phyloP scores from a whole-genome alignment of 2,888 invertebrate genomes.

The Amiota mariae region DNA sequence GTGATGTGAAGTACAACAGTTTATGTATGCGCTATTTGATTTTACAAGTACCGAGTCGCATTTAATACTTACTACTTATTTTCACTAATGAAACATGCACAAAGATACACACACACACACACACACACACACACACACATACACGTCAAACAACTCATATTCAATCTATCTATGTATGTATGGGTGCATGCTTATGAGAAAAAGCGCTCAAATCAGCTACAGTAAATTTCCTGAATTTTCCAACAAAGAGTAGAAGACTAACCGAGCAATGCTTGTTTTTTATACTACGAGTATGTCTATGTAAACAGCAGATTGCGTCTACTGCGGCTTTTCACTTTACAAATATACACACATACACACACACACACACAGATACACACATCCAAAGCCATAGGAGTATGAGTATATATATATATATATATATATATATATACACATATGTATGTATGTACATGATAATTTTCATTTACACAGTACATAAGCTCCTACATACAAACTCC shows the following conservation, averaged over 20 bases:
- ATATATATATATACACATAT: not conserved
- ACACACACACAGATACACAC: not conserved
- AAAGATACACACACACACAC: conserved; percentile 40
- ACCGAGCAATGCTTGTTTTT: not conserved
- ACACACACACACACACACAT: conserved; percentile 39
- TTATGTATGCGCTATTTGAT: conserved; percentile 64
- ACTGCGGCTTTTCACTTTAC: conserved; percentile 30
- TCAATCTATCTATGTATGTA: conserved; percentile 6
- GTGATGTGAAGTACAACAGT: not conserved
- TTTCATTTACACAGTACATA: conserved; percentile 43
- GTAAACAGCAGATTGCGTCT: conserved; percentile 61
- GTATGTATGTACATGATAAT: conserved; percentile 38
- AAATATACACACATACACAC: conserved; percentile 8
- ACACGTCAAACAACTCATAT: conserved; percentile 36
- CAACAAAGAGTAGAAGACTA: conserved; percentile 34
- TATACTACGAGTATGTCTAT: conserved; percentile 45
- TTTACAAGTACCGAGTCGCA: conserved; percentile 61
- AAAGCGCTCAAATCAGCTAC: conserved; percentile 32
- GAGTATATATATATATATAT: conserved; percentile 36
- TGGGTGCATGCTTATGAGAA: not conserved
- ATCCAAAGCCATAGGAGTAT: conserved; percentile 1
- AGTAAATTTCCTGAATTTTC: conserved; percentile 57
- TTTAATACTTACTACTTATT: conserved; percentile 68
- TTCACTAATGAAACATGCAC: conserved; percentile 63
- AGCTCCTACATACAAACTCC: conserved; percentile 19